Evolutionary conservation across 1,140 invertebrate species (phyloP).

Genomic region (Drosophila truncata): DNA sequence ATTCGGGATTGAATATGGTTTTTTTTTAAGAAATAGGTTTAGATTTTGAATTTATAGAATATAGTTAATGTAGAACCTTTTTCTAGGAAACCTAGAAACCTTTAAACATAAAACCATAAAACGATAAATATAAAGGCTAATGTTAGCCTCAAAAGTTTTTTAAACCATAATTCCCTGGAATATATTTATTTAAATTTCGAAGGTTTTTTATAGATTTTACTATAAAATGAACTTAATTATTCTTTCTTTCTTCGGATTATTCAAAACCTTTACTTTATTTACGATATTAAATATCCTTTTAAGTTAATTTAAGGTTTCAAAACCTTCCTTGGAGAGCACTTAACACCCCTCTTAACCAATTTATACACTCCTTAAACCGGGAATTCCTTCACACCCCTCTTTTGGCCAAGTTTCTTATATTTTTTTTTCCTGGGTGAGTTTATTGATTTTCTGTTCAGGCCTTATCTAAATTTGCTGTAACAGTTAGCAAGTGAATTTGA

Average conservation of each 20-base stretch:
- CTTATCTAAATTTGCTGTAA: constrained; percentile 69
- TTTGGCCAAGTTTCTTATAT: not conserved
- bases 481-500: constrained; percentile 69
- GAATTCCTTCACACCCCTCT: constrained; percentile 16
- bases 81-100: not conserved
- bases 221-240: too few relatives aligned
- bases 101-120: not conserved
- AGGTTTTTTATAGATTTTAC: too few relatives aligned
- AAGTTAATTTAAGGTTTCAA: not conserved
- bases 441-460: constrained; percentile 57
- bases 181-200: too few relatives aligned
- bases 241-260: too few relatives aligned
- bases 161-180: too few relatives aligned
- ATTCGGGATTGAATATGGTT: too few relatives aligned
- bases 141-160: too few relatives aligned
- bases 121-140: not conserved
- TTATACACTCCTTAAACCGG: not conserved
- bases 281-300: not conserved
- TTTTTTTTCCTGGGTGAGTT: constrained; percentile 1
- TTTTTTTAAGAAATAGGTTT: not conserved
- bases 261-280: not conserved
- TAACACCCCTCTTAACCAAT: not conserved
- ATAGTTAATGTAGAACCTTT: not conserved
- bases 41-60: not conserved
- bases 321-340: not conserved